These are phyloP conservation scores for Caretta caretta DNA, from an alignment of 2,113 vertebrate genomes.

Conservation along the genomic window DNA sequence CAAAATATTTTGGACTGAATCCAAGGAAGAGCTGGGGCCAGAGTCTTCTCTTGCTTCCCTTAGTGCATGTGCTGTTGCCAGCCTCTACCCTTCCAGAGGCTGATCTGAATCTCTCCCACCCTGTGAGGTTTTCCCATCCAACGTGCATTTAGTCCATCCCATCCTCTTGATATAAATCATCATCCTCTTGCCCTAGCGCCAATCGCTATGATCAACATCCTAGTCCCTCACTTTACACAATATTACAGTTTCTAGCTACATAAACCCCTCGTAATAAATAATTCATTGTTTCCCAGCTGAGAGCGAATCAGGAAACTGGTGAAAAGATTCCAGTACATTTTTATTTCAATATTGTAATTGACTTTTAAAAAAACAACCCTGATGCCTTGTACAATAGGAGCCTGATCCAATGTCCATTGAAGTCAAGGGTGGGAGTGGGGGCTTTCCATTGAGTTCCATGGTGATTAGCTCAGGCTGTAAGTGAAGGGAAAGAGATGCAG, in stretches of 20 bases:
- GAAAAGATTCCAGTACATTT: background rate
- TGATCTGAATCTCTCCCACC: background rate
- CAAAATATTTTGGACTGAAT: background rate
- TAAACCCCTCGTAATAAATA: background rate
- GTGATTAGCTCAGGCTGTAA: background rate
- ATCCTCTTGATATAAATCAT: background rate
- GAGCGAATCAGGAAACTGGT: background rate
- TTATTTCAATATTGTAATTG: background rate
- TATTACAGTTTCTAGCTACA: background rate
- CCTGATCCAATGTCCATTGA: background rate
- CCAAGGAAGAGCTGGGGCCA: background rate
- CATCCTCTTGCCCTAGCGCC: background rate
- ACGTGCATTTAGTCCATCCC: background rate
- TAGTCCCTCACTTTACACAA: background rate
- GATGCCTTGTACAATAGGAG: background rate
- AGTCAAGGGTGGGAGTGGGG: background rate
- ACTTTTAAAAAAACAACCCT: background rate
- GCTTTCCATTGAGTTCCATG: background rate
- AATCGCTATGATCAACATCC: background rate
- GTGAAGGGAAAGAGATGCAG: background rate
- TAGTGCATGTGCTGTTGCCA: background rate
- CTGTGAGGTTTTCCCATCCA: background rate
- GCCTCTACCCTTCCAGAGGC: background rate
- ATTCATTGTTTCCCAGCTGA: accelerated
- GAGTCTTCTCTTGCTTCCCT: background rate